Evolutionary conservation across 2,113 vertebrate species (phyloP), one percentile per base, ranked within the genome.

Genomic region (Okapia johnstoni): DNA sequence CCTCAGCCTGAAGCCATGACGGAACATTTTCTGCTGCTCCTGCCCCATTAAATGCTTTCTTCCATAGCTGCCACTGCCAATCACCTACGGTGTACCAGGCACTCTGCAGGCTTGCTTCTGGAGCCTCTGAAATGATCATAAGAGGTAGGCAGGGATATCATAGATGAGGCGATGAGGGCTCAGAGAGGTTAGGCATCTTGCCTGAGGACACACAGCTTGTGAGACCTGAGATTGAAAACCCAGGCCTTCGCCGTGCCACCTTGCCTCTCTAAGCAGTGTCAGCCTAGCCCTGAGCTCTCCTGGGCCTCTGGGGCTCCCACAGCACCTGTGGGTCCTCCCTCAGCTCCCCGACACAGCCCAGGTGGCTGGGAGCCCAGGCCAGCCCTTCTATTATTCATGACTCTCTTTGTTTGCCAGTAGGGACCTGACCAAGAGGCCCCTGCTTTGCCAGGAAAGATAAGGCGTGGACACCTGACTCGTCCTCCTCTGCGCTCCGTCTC

Each of bases 391-490:
- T 97, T 97, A 98, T 97, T 96, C 93, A 96, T 4, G 13, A 43
- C 84, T 91, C 33, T 43, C 92, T 50, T 25, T 3, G 12, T 90
- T 3, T 46, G 97, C 89, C 96, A 98, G 93, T 76, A 21, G 95
- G 94, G 77, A 58, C 84, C 19, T 17, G 83, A 89, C 79, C 88
- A 92, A 83, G 70, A 73, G 91, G 87, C 73, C 40, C 33, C 5
- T 0, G 79, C 95, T 57, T 79, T 93, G 96, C 97, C 96, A 98
- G 89, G 95, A 95, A 61, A 98, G 97, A 98, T 97, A 97, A 98
- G 95, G 85, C 5, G 0, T 43, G 48, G 12, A 85, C 86, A 87
- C 93, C 88, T 84, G 93, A 36, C 81, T 88, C 28, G 9, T 23
- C 40, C 17, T 33, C 84, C 52, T 19, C 50, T 19, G 76, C 9